phyloP scores from a whole-genome alignment of 2,797 vertebrate genomes.

The Mormyrops boulengeri region DNA sequence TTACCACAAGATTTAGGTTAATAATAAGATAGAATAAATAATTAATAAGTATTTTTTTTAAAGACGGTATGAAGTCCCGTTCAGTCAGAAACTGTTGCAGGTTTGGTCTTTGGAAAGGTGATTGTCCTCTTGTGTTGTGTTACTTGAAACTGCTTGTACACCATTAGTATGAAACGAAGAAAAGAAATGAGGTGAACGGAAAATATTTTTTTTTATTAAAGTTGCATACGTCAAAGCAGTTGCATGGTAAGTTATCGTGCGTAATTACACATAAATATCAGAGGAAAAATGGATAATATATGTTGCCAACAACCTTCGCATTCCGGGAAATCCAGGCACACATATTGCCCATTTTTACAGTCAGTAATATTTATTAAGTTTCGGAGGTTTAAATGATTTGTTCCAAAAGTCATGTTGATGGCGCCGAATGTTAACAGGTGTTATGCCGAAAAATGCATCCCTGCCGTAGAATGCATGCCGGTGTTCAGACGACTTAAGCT shows the following conservation, averaged over 20 bases:
- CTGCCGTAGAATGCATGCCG: no score
- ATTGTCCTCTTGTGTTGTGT: background rate
- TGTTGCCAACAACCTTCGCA: conserved; percentile 32
- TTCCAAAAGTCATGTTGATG: background rate
- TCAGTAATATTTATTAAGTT: background rate
- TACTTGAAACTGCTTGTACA: background rate
- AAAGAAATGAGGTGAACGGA: background rate
- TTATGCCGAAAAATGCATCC: no score
- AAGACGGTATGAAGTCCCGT: background rate
- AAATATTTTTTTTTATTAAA: conserved; percentile 45
- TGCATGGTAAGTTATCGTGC: conserved; percentile 46
- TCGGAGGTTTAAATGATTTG: background rate
- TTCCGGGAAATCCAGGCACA: background rate
- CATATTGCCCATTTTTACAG: background rate
- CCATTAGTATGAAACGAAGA: background rate
- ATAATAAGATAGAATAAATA: no score
- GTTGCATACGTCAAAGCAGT: conserved; percentile 72
- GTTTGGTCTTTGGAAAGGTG: background rate
- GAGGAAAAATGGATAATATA: conserved; percentile 36
- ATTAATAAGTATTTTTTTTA: background rate
- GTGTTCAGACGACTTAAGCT: no score
- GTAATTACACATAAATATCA: conserved; percentile 48
- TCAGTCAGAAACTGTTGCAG: background rate
- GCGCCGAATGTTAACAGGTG: background rate
- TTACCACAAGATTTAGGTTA: background rate